phyloP scores from a whole-genome alignment of 2,797 vertebrate species.

The Myotis planiceps region DNA sequence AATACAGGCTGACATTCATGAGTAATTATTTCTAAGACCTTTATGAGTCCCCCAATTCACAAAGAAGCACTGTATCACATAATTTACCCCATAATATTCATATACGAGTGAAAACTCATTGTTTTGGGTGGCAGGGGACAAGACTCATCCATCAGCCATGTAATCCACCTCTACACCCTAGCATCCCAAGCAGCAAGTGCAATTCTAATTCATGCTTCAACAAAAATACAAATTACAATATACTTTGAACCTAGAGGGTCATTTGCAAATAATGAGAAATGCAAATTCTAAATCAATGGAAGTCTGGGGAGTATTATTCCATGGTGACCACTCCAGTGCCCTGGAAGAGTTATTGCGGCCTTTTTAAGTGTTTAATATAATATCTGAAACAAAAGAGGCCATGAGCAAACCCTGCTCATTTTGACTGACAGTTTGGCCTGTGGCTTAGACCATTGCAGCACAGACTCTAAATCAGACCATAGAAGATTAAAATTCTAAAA shows the following conservation, averaged over 20 bases:
- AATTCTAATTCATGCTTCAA: slow-evolving; percentile 61
- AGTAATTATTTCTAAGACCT: slow-evolving; percentile 51
- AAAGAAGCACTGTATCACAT: slow-evolving; percentile 36
- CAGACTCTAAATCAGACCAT: slow-evolving; percentile 50
- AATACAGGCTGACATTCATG: background rate
- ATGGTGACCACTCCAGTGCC: background rate
- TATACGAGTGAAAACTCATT: background rate
- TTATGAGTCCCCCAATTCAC: slow-evolving; percentile 39
- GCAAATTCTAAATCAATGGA: slow-evolving; percentile 71
- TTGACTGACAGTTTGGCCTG: slow-evolving; percentile 50
- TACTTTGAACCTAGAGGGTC: slow-evolving; percentile 61
- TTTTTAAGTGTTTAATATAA: slow-evolving; percentile 42
- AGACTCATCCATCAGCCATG: background rate
- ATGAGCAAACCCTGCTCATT: slow-evolving; percentile 1
- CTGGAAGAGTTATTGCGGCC: slow-evolving; percentile 24
- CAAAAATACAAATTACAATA: slow-evolving; percentile 68
- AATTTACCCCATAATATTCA: background rate
- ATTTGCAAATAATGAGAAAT: slow-evolving; percentile 75
- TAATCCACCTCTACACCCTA: background rate
- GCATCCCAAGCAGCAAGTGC: slow-evolving; percentile 7
- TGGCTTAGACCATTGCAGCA: slow-evolving; percentile 22
- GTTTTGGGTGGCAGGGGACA: background rate
- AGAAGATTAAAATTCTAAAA: slow-evolving; percentile 67
- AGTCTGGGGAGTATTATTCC: background rate
- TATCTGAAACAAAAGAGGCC: slow-evolving; percentile 39